These are phyloP conservation scores for Cheilosia scutellata DNA, from an alignment of 2,888 invertebrate genomes.

Conservation along the genomic window DNA sequence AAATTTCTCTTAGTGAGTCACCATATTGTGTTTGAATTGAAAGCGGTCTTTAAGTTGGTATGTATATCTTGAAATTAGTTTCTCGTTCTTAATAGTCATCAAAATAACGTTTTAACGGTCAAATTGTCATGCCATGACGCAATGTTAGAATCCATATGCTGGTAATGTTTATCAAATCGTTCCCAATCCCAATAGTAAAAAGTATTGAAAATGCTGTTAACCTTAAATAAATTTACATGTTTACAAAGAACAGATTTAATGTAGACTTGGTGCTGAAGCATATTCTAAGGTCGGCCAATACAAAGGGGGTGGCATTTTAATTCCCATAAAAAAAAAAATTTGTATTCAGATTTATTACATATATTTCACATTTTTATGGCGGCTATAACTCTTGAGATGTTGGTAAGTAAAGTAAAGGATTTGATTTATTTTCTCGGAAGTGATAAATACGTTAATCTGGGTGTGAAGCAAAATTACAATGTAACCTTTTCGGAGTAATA, in stretches of 20 bases:
- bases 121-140: slow-evolving; percentile 1
- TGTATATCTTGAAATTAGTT: neutral
- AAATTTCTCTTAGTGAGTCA: neutral
- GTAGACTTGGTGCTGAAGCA: slow-evolving; percentile 3
- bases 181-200: slow-evolving; percentile 4
- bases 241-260: neutral
- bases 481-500: no score
- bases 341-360: neutral
- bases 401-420: neutral
- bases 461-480: no score
- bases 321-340: neutral
- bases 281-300: slow-evolving; percentile 15
- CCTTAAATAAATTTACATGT: slow-evolving; percentile 27
- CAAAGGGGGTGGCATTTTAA: slow-evolving; percentile 1
- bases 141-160: neutral
- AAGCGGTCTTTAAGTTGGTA: neutral
- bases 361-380: neutral
- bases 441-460: no score
- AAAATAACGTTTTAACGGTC: slow-evolving; percentile 4
- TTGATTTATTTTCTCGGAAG: no score
- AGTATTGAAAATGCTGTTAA: slow-evolving; percentile 9
- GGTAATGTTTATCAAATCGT: neutral
- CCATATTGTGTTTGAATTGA: neutral
- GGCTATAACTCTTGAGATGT: neutral
- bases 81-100: neutral